These are phyloP conservation scores for Drosophila pruinosa DNA, from an alignment of 1,140 invertebrate species.

Conservation along the genomic window DNA sequence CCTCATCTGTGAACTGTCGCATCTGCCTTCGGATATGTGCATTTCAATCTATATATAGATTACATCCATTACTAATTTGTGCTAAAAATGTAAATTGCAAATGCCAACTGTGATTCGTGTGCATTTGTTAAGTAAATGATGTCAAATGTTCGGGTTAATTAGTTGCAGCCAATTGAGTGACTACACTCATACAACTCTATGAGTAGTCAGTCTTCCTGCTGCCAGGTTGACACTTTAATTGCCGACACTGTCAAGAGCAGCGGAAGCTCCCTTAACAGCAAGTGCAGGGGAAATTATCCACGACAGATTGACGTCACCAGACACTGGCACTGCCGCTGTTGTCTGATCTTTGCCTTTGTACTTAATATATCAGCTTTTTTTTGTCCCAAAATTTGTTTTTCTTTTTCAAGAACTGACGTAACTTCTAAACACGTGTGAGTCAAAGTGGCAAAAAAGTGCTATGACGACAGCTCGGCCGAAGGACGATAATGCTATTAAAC, in stretches of 20 bases:
- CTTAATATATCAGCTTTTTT: constrained; percentile 35
- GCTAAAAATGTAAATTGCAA: constrained; percentile 28
- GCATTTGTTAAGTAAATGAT: constrained; percentile 20
- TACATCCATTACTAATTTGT: constrained; percentile 32
- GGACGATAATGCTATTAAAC: constrained; percentile 18
- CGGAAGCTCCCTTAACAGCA: constrained; percentile 51
- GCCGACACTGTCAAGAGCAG: constrained; percentile 66
- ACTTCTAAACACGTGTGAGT: constrained; percentile 28
- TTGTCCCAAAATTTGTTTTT: constrained; percentile 14
- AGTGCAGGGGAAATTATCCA: constrained; percentile 23
- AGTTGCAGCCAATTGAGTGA: constrained; percentile 12
- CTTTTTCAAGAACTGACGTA: constrained; percentile 17
- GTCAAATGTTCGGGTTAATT: constrained; percentile 34
- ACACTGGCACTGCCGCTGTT: neutral
- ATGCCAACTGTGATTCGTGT: constrained; percentile 43
- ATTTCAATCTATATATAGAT: neutral
- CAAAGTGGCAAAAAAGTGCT: constrained; percentile 2
- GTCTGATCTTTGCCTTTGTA: constrained; percentile 13
- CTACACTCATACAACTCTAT: neutral
- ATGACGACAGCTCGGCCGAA: constrained; percentile 33
- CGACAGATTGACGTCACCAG: constrained; percentile 52
- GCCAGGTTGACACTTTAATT: constrained; percentile 58
- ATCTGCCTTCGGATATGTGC: neutral
- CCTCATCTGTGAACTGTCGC: neutral
- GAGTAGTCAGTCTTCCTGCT: constrained; percentile 20